A percentile compares a stretch with the other conserved stretches of the same genome.
These are phyloP conservation scores for Neostethus bicornis DNA, from an alignment of 2,797 vertebrate species.

Conservation along the genomic window DNA sequence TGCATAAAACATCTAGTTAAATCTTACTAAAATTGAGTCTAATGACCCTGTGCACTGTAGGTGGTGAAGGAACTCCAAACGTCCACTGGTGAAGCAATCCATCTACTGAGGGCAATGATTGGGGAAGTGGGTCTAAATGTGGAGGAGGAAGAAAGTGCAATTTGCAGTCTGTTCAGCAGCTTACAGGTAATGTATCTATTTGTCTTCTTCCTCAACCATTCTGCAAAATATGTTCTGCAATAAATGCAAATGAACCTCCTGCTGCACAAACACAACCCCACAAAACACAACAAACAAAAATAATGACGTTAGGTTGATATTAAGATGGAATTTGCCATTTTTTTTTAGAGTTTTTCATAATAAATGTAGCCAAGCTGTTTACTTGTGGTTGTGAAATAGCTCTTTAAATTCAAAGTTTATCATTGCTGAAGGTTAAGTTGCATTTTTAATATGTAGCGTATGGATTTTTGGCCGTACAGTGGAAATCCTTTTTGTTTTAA, in stretches of 20 bases:
- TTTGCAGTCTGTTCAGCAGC: constrained; percentile 88
- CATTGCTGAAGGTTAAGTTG: too few relatives aligned
- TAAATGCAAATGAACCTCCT: background rate
- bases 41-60: constrained; percentile 35
- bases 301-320: too few relatives aligned
- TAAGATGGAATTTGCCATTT: background rate
- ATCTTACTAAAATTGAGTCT: background rate
- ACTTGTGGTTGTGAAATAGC: too few relatives aligned
- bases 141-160: constrained; percentile 88
- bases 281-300: background rate
- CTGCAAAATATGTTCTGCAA: background rate
- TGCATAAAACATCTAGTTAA: background rate
- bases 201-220: background rate
- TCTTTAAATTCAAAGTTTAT: too few relatives aligned
- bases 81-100: constrained; percentile 87
- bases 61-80: constrained; percentile 80
- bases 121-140: constrained; percentile 91
- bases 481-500: background rate
- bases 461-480: constrained; percentile 2
- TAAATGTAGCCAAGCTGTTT: too few relatives aligned
- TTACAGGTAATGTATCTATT: constrained; percentile 71
- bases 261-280: background rate
- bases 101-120: constrained; percentile 90
- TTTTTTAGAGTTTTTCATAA: background rate
- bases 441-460: background rate